These are phyloP conservation scores for Xestia rhomboidea DNA, from an alignment of 2,888 invertebrate genomes.

Conservation along the genomic window DNA sequence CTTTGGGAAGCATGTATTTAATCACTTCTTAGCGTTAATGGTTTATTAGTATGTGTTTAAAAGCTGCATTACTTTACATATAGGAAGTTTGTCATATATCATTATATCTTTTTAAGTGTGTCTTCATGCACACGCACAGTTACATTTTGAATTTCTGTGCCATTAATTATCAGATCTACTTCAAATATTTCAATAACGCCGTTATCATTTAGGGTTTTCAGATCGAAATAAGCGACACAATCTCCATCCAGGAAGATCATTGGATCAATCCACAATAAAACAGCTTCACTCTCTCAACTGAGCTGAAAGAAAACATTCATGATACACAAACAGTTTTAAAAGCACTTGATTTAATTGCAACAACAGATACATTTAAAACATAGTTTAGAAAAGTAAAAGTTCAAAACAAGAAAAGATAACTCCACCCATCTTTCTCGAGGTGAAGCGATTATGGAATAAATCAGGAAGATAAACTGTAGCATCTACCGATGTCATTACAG, in stretches of 20 bases:
- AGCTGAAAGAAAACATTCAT: background rate
- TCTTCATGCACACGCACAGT: constrained; percentile 9
- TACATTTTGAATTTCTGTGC: background rate
- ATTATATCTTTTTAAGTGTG: constrained; percentile 9
- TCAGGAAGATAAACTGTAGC: constrained; percentile 22
- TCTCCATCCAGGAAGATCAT: background rate
- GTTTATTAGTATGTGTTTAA: constrained; percentile 14
- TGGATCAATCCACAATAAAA: background rate
- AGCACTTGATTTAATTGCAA: background rate
- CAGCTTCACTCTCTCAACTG: background rate
- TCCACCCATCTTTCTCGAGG: constrained; percentile 1
- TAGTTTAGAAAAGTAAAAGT: background rate
- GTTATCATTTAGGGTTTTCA: background rate
- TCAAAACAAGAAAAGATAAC: background rate
- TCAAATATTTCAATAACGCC: background rate
- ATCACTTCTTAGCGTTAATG: constrained; percentile 40
- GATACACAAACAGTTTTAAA: background rate
- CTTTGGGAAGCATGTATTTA: constrained; percentile 30
- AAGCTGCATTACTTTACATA: background rate
- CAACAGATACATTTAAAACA: background rate
- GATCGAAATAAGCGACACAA: background rate
- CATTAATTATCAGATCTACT: background rate
- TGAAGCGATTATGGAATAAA: constrained; percentile 29
- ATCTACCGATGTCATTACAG: constrained; percentile 21
- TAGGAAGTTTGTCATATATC: background rate